Conservation (phyloP, 2,888 invertebrate genomes). For the Sphecodes monilicornis region DNA sequence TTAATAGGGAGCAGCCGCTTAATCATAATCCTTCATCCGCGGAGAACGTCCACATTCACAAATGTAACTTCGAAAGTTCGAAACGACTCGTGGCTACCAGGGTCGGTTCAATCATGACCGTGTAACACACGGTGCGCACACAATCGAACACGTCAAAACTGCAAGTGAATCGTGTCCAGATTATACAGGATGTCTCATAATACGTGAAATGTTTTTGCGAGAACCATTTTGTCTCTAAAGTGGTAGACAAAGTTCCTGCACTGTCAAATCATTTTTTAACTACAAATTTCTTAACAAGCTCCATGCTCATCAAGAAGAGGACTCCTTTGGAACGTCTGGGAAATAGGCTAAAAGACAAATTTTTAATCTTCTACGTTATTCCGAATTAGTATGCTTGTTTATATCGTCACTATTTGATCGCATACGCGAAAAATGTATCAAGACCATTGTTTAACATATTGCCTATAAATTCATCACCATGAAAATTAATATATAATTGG, state of each 20-base stretch:
- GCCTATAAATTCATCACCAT: no score
- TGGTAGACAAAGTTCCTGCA: not conserved
- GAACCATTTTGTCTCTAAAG: not conserved
- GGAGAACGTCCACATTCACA: constrained; percentile 4
- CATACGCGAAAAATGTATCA: no score
- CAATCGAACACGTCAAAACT: not conserved
- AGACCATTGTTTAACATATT: no score
- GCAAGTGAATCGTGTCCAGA: not conserved
- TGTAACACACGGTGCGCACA: not conserved
- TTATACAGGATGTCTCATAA: not conserved
- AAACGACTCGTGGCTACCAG: not conserved
- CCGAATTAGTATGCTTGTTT: no score
- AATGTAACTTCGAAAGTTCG: constrained; percentile 15
- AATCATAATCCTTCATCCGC: constrained; percentile 14
- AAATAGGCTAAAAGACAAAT: no score
- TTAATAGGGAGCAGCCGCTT: constrained; percentile 8
- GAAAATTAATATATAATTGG: no score
- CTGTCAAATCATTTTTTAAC: not conserved
- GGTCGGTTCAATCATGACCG: not conserved
- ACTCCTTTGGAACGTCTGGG: no score
- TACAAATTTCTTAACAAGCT: not conserved
- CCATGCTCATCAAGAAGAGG: no score
- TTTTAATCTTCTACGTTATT: no score
- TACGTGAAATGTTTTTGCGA: not conserved
- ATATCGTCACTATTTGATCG: no score